Percentiles rank a stretch among this genome's conserved stretches.
Conservation (phyloP, 2,888 invertebrate species). For the Plagiodera versicolora region DNA sequence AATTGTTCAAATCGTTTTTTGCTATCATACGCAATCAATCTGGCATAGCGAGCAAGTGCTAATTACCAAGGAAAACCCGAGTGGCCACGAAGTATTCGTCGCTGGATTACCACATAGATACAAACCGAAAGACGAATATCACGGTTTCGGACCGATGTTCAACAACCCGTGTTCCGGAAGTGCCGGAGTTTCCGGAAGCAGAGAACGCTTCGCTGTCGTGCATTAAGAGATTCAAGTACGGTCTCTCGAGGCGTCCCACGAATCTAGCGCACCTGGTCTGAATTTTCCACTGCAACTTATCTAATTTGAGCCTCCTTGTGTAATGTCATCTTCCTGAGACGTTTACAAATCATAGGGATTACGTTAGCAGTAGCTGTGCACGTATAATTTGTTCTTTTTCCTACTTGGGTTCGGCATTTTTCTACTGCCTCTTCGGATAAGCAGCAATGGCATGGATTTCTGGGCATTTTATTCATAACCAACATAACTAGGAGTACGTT, state of each 20-base stretch:
- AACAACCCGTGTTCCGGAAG: constrained; percentile 20
- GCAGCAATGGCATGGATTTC: too few species aligned
- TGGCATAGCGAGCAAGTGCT: background rate
- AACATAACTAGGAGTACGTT: too few species aligned
- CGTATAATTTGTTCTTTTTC: background rate
- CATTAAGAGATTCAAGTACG: background rate
- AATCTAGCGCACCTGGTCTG: constrained; percentile 1
- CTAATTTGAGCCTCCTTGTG: background rate
- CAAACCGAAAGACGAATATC: constrained; percentile 12
- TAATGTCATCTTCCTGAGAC: background rate
- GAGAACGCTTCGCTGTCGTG: background rate
- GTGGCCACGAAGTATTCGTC: background rate
- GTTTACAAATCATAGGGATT: background rate
- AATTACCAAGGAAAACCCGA: background rate
- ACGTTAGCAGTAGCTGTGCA: background rate
- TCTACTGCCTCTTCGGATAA: too few species aligned
- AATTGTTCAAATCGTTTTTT: too few species aligned
- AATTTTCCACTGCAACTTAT: constrained; percentile 1
- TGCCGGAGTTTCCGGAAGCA: constrained; percentile 12
- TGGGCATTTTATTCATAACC: too few species aligned
- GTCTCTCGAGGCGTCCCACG: background rate
- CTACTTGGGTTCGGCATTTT: background rate
- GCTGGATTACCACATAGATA: background rate
- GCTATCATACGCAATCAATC: background rate
- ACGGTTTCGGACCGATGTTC: constrained; percentile 17